Conservation (phyloP, 2,113 vertebrate genomes). For the Archocentrus centrarchus region DNA sequence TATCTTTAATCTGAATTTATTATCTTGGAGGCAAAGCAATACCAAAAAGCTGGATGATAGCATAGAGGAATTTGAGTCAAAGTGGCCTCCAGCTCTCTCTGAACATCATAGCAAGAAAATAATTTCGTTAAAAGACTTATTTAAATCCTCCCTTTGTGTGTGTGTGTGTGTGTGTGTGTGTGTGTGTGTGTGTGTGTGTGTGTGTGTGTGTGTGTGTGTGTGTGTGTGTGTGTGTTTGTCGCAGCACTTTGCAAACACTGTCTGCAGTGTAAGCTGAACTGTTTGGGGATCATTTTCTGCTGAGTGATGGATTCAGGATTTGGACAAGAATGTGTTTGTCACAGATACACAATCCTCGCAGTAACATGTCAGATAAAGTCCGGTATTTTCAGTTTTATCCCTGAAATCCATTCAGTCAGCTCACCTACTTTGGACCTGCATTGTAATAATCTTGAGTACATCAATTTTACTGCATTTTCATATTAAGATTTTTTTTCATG, state of each 20-base stretch:
- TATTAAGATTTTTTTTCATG: background rate
- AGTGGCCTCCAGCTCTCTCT: background rate
- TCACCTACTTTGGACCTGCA: background rate
- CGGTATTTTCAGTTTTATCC: background rate
- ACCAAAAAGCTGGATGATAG: background rate
- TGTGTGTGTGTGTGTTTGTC: too few relatives aligned
- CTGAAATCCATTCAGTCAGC: background rate
- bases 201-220: too few relatives aligned
- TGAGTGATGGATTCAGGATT: conserved; percentile 49
- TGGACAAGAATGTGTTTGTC: conserved; percentile 37
- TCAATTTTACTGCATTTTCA: background rate
- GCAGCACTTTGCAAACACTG: conserved; percentile 16
- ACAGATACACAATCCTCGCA: conserved; percentile 9
- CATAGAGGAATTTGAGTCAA: conserved; percentile 8
- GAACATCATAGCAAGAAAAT: background rate
- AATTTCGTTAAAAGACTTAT: background rate
- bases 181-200: too few relatives aligned
- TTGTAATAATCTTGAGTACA: background rate
- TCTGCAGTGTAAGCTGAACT: conserved; percentile 47
- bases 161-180: too few relatives aligned
- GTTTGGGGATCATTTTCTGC: conserved; percentile 41
- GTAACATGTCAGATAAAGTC: background rate
- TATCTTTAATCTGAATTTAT: background rate
- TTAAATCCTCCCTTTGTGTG: background rate
- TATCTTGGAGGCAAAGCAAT: background rate